Evolutionary conservation across 2,888 invertebrate genomes (phyloP), one percentile per base, ranked within the genome.

Genomic region (Siphlonurus alternatus): DNA sequence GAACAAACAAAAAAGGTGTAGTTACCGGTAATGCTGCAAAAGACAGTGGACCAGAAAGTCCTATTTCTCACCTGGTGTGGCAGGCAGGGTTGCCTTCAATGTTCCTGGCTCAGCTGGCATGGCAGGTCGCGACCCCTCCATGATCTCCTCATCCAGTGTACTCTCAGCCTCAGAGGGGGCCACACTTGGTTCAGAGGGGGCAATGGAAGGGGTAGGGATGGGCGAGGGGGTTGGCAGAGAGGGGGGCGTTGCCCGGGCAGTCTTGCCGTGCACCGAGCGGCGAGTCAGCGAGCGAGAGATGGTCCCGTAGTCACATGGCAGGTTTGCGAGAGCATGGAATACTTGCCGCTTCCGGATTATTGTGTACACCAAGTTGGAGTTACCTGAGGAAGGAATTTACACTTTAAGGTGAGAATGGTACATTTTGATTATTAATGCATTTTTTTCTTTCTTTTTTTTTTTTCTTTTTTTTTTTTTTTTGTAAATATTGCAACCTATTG

Each of bases 321-420:
- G 78, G 78, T 98, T 99, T n/a, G 97, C 95, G 71, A 99, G 79
- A 67, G 90, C 87, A 78, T 99, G 97, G 78, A 99, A 99, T 65
- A 98, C 95, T 74, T 91, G 91, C n/a, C 99, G 83, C 76, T 99
- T 99, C 63, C 98, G 85, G 71, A 99, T 99, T 68, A 99, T 97
- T 1, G 98, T 99, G 78, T 99, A 99, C 25, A 99, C 94, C 70
- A 99, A 81, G 79, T 97, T 98, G 1, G 97, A 93, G 76, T 99
- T 99, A n/a, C 93, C 92, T 89, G 72, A 0, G n/a, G n/a, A n/a
- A 68, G 69, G 51, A 53, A 65, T 60, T 20, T 65, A 56, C 61
- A 61, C 5, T 18, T 62, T 15, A 10, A 61, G 2, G 74, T 73
- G 74, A 65, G 62, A 68, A 69, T 63, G 61, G 24, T 23, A 62